Evolutionary conservation across 2,797 vertebrate species (phyloP), one percentile per base, ranked within the genome.

Genomic region (Acanthis flammea): DNA sequence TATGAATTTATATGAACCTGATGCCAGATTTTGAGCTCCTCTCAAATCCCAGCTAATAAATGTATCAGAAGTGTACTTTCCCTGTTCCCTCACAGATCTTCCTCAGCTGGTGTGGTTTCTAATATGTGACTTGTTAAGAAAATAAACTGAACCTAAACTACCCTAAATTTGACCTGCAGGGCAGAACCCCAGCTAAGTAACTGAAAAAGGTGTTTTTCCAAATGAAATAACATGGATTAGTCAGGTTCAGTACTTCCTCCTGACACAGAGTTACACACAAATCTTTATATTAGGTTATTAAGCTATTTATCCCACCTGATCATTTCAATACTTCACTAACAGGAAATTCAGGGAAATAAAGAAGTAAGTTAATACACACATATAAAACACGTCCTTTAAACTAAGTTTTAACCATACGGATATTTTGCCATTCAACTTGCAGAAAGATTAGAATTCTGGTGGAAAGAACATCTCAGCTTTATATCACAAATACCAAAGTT

Each of bases 1-100:
- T 94, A 95, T 96, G 88, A 95, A 96, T 95, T 94, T 75, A 86
- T 92, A 93, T 86, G 84, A 84, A 60, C 61, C 41, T 31, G 53
- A 51, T 58, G 74, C 37, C 74, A 88, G 75, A 85, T 86, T 94
- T 25, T 86, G 84, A 94, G 78, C 47, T 78, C 14, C 62, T 79
- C 88, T 85, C 37, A 91, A 88, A 95, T 91, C 89, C 66, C 62
- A 63, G 91, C 68, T 95, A 81, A 94, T 84, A 66, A 66, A 94
- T 65, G 47, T 86, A 73, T 92, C 85, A 94, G 35, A 80, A 92
- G 41, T 48, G 45, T 90, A 96, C 94, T 96, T 97, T 96, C 94
- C 48, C 92, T 92, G 31, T 19, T 93, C 76, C 30, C 51, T 60
- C 33, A 30, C 62, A 85, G 66, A 73, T 60, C 14, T 22, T 63